Evolutionary conservation across 2,797 vertebrate species (phyloP), one percentile per base, ranked within the genome.

Genomic region (Sebastes dallii): DNA sequence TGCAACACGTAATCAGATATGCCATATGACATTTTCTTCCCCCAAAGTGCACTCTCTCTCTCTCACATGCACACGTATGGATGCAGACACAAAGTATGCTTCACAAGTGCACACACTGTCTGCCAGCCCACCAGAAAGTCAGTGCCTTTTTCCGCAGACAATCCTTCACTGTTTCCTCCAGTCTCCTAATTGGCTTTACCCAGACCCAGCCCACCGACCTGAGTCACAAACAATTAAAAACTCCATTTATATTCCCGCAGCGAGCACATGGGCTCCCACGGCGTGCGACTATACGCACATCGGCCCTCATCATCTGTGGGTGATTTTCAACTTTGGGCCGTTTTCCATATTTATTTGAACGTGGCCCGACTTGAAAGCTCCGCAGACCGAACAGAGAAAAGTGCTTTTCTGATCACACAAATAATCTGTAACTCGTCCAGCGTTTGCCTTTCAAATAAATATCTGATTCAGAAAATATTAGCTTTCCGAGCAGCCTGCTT

Each of bases 201-300:
- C 90, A 93, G 95, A 96, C 93, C 93, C 90, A 95, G 95, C 95
- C 96, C 95, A 95, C 92, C 92, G 96, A 89, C 93, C 92, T 91
- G 92, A 96, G 96, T 97, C 97, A 96, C 92, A 94, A 95, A 96
- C 96, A 97, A 97, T 98, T 97, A 97, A 98, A 98, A 97, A 96
- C 93, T 90, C 91, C 94, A 97, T 98, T 96, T 95, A 94, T 97
- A 96, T 96, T 95, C 92, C 89, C 69, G 87, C 77, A 91, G 92
- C 87, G 95, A 96, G 95, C 96, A 95, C 95, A 96, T 93, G 95
- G 94, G 91, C 92, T 95, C 96, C 92, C 93, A 91, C 95, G 92
- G 94, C 59, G 94, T 96, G 96, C 94, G 94, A 96, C 96, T 96
- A 92, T 96, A 42, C 14, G 96, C 97, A 95, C 94, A 94, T 94